A percentile compares a stretch with the other conserved stretches of the same genome.
Evolutionary conservation across 2,113 vertebrate species (phyloP).

Genomic region (Alligator mississippiensis): DNA sequence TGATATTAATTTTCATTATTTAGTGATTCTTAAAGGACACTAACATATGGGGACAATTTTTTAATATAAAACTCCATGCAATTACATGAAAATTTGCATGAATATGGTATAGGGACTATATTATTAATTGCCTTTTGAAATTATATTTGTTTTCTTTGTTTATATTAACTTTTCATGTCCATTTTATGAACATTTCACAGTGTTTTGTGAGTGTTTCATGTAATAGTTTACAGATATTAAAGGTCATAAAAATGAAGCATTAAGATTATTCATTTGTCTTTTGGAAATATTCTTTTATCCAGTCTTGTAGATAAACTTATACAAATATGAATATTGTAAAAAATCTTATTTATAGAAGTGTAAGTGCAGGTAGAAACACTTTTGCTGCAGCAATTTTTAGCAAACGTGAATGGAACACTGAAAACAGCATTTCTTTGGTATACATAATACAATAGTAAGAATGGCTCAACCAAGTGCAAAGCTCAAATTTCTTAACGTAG

Average conservation of each 20-base stretch:
- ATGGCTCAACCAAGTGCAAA: not conserved
- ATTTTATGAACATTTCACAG: not conserved
- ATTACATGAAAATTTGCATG: not conserved
- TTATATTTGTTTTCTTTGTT: not conserved
- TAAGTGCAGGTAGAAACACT: not conserved
- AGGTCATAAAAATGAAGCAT: not conserved
- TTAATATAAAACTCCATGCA: not conserved
- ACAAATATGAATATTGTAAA: not conserved
- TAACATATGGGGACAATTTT: too few species aligned
- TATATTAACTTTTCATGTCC: not conserved
- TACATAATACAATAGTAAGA: not conserved
- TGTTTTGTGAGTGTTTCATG: not conserved
- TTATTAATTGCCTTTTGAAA: not conserved
- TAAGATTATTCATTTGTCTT: not conserved
- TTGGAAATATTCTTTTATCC: not conserved
- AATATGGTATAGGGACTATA: not conserved
- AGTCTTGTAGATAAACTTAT: not conserved
- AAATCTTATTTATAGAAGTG: not conserved
- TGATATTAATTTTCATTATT: not conserved
- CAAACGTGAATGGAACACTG: not conserved
- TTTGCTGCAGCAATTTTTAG: not conserved
- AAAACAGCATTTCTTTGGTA: not conserved
- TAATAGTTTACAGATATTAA: not conserved
- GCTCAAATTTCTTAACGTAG: not conserved
- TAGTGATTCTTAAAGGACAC: not conserved